Evolutionary conservation across 2,113 vertebrate species (phyloP), one percentile per base, ranked within the genome.

Genomic region (Tragulus kanchil): DNA sequence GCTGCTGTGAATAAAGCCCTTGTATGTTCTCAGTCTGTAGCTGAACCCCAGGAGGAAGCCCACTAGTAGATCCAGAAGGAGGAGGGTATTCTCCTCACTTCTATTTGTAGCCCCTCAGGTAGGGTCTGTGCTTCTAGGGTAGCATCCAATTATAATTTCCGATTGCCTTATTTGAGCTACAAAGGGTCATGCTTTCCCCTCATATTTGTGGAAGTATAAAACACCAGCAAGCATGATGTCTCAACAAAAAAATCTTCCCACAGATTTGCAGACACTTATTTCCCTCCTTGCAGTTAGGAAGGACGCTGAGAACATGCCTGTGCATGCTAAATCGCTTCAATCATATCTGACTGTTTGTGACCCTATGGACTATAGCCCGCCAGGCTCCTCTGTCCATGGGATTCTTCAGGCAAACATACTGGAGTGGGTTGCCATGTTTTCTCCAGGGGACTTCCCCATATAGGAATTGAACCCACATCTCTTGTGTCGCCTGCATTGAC

Each of bases 151-250:
- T 93, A 21, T 81, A 93, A 81, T 84, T 84, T 93, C 36, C 6
- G 67, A 15, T 77, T 75, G 45, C 67, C 62, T 85, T 95, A 90
- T 85, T 82, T 90, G 45, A 73, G 21, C 91, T 87, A 61, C 79
- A 92, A 88, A 85, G 62, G 64, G 75, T 69, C 31, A 92, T 42
- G 8, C 3, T 48, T 94, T 67, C 59, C 3, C 69, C 58, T 84
- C 65, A 79, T 75, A 82, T 92, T 90, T 94, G 79, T 69, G 95
- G 94, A 94, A 84, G 50, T 62, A 58, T 54, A 69, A 77, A 92
- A 88, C 52, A 59, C 21, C 50, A 90, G 75, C n/a, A 65, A 86
- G 81, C 48, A 26, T 13, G 45, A 69, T 90, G 92, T 93, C 75
- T 85, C 48, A 81, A 84, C 36, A 54, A 77, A 83, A 91, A 64